These are phyloP conservation scores for Ectemnius lituratus DNA, from an alignment of 2,888 invertebrate species.

Conservation along the genomic window DNA sequence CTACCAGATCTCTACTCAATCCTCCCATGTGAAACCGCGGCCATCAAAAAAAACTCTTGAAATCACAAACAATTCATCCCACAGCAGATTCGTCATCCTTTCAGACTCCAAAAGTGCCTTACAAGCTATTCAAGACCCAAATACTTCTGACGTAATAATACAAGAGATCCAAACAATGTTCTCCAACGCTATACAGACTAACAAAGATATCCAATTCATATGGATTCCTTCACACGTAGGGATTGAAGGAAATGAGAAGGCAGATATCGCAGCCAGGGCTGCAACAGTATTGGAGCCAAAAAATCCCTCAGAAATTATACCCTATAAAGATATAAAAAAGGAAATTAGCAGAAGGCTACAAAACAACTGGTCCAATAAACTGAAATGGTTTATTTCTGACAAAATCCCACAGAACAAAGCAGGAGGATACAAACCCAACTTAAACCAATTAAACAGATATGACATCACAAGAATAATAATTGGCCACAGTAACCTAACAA, in stretches of 20 bases:
- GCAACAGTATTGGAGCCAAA: not conserved
- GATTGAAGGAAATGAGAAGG: conserved; percentile 1
- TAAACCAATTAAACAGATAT: not conserved
- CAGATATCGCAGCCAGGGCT: not conserved
- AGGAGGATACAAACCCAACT: not conserved
- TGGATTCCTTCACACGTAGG: conserved; percentile 5
- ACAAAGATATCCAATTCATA: not conserved
- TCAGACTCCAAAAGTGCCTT: not conserved
- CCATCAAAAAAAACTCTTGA: not conserved
- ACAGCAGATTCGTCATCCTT: not conserved
- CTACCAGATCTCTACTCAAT: not conserved
- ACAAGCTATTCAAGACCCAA: not conserved
- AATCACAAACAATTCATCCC: not conserved
- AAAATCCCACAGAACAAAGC: not conserved
- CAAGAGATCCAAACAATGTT: not conserved
- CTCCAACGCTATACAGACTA: not conserved
- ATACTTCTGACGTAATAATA: not conserved
- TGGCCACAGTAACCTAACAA: not conserved
- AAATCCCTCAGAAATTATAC: not conserved
- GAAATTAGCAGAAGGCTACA: not conserved
- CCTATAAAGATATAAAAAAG: conserved; percentile 1
- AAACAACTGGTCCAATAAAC: not conserved
- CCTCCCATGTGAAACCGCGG: not conserved
- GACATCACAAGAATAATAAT: not conserved
- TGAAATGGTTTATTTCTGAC: not conserved